Evolutionary conservation across 2,113 vertebrate species (phyloP).

Genomic region (Tor tambroides): DNA sequence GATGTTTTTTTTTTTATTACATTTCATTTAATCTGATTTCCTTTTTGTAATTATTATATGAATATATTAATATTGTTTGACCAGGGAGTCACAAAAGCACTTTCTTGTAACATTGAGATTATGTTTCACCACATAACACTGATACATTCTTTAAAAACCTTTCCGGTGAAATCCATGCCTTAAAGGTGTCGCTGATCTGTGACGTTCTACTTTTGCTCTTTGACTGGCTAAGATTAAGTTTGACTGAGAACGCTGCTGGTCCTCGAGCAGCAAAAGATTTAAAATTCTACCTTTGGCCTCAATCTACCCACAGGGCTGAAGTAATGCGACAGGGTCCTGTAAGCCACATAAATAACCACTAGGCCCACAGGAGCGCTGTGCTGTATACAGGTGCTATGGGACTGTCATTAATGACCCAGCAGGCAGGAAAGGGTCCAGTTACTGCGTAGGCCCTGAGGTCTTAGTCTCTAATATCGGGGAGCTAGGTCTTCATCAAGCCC

Average conservation of each 20-base stretch:
- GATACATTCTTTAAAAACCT: background rate
- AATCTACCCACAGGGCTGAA: slow-evolving; percentile 41
- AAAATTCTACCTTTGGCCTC: slow-evolving; percentile 41
- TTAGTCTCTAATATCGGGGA: slow-evolving; percentile 54
- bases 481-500: slow-evolving; percentile 33
- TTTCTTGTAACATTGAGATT: background rate
- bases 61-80: background rate
- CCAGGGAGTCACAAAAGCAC: background rate
- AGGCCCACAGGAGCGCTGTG: slow-evolving; percentile 47
- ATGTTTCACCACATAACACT: background rate
- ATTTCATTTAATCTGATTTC: background rate
- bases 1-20: background rate
- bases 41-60: background rate
- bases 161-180: background rate
- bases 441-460: slow-evolving; percentile 60
- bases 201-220: background rate
- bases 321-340: slow-evolving; percentile 50
- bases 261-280: background rate
- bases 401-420: slow-evolving; percentile 58
- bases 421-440: slow-evolving; percentile 50
- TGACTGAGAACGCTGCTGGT: slow-evolving; percentile 1
- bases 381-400: slow-evolving; percentile 54
- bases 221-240: background rate
- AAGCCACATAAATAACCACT: slow-evolving; percentile 64
- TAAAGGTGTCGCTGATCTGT: background rate